Evolutionary conservation across 1,140 invertebrate species (phyloP).

Genomic region (Contarinia nasturtii): DNA sequence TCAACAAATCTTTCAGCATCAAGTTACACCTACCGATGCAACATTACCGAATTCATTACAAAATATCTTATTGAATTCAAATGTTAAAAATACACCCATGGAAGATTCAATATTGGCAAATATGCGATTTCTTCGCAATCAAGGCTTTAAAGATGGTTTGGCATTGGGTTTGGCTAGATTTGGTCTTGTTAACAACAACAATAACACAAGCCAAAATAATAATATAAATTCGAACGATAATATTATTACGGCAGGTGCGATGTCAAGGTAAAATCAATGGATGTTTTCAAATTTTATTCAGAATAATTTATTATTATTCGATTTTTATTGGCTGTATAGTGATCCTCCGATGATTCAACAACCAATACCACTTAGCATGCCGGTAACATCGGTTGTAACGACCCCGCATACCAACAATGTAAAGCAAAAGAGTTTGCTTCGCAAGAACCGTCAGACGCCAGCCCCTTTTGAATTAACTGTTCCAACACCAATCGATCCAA

Average conservation of each 20-base stretch:
- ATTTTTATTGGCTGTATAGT: no score
- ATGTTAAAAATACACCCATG: no score
- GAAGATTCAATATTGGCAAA: constrained; percentile 11
- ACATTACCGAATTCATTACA: background rate
- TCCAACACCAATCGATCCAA: constrained; percentile 3
- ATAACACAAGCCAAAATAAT: background rate
- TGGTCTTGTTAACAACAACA: background rate
- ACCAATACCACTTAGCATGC: no score
- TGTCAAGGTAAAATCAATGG: no score
- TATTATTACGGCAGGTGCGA: no score
- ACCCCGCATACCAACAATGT: background rate
- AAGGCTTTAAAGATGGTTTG: constrained; percentile 17
- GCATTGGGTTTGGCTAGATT: constrained; percentile 5
- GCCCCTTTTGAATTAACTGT: constrained; percentile 11
- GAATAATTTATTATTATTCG: no score
- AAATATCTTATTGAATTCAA: background rate
- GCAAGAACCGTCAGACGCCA: constrained; percentile 14
- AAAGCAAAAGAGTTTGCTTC: constrained; percentile 6
- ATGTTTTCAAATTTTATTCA: no score
- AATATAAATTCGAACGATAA: no score
- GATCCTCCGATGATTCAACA: no score
- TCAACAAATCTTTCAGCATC: constrained; percentile 20
- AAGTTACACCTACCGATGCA: constrained; percentile 11
- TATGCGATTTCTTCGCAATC: constrained; percentile 20
- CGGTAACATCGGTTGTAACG: no score